Conservation (phyloP, 2,113 vertebrate genomes). For the Emydura subglobosa region DNA sequence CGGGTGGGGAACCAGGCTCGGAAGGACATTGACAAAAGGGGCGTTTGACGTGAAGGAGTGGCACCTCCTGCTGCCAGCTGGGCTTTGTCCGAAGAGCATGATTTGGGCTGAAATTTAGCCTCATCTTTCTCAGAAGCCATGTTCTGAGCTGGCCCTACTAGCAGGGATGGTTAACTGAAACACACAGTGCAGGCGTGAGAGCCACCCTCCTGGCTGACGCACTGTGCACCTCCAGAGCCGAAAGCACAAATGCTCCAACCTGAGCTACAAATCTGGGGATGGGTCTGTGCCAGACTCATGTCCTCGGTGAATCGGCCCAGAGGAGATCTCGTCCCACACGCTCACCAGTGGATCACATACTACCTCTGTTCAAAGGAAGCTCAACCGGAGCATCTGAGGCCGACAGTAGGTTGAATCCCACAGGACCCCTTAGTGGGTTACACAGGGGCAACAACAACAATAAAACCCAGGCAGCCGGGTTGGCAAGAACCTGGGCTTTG, state of each 20-base stretch:
- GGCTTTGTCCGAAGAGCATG: not conserved
- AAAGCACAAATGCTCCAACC: not conserved
- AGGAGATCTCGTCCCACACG: not conserved
- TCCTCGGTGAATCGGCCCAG: not conserved
- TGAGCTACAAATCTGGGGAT: not conserved
- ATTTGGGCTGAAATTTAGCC: not conserved
- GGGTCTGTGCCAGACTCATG: not conserved
- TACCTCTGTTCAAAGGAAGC: not conserved
- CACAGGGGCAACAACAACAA: not conserved
- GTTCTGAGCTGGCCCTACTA: not conserved
- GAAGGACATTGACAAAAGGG: not conserved
- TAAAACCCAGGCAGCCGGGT: not conserved
- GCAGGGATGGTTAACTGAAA: not conserved
- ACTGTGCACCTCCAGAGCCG: not conserved
- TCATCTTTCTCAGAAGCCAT: not conserved
- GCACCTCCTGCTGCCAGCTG: not conserved
- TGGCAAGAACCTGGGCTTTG: not conserved
- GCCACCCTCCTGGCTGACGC: too few relatives aligned
- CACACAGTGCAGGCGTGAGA: not conserved
- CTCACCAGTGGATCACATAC: not conserved
- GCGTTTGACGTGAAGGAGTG: not conserved
- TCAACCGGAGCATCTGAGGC: not conserved
- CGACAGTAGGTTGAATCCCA: not conserved
- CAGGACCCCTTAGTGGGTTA: not conserved
- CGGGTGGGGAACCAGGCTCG: not conserved